These are phyloP conservation scores for Galendromus occidentalis DNA, from an alignment of 1,140 invertebrate genomes.

Conservation along the genomic window DNA sequence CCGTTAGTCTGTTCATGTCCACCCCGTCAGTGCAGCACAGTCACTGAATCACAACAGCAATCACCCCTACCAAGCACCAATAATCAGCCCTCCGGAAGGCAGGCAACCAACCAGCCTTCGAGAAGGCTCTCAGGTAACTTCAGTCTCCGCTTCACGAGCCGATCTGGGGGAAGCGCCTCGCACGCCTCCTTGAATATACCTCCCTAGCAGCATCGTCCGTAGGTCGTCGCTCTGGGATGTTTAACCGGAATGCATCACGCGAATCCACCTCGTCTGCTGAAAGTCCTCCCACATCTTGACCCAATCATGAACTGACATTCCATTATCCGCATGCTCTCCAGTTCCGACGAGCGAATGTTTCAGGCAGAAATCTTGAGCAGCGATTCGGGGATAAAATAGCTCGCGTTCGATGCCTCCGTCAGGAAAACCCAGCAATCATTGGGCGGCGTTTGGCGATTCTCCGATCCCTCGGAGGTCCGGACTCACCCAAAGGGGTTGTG, in stretches of 20 bases:
- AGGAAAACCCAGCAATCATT: no score
- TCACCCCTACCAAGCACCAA: neutral
- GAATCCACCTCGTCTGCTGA: no score
- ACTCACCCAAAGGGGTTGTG: no score
- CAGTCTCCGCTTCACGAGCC: neutral
- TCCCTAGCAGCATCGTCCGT: neutral
- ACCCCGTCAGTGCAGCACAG: constrained; percentile 2
- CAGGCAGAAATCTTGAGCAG: no score
- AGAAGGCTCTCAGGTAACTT: constrained; percentile 8
- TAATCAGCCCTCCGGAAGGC: constrained; percentile 9
- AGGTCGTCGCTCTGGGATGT: neutral
- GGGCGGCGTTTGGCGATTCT: no score
- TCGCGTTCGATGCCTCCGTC: no score
- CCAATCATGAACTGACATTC: no score
- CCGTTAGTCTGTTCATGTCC: neutral
- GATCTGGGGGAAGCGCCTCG: neutral
- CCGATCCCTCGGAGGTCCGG: no score
- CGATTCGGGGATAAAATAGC: no score
- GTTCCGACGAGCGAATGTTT: no score
- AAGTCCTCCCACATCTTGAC: no score
- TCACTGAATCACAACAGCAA: neutral
- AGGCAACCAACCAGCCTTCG: constrained; percentile 1
- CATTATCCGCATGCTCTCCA: no score
- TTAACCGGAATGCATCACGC: neutral
- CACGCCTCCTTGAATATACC: neutral